Evolutionary conservation across 2,888 invertebrate species (phyloP).

Genomic region (Laspeyria flexula): DNA sequence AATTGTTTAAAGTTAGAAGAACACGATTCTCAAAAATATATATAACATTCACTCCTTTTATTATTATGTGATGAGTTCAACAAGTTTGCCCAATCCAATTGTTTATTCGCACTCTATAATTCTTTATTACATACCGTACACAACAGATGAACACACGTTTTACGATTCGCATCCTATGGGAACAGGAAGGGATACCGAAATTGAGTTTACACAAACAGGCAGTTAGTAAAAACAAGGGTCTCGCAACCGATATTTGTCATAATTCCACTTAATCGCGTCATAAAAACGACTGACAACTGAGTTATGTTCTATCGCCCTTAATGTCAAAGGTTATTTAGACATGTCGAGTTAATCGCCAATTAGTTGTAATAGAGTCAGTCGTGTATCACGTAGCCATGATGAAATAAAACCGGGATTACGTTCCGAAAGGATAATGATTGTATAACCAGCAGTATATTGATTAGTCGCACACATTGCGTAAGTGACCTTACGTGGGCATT

Average conservation of each 20-base stretch:
- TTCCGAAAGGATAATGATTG: constrained; percentile 59
- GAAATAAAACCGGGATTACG: constrained; percentile 26
- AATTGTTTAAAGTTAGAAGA: too few species aligned
- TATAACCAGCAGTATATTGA: constrained; percentile 65
- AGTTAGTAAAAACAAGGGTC: constrained; percentile 27
- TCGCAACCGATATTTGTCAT: constrained; percentile 10
- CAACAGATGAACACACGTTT: constrained; percentile 9
- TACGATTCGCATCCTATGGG: constrained; percentile 17
- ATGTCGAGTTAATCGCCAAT: constrained; percentile 24
- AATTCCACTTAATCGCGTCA: constrained; percentile 1
- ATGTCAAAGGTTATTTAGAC: constrained; percentile 4
- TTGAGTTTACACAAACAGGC: constrained; percentile 32
- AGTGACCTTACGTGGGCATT: constrained; percentile 55
- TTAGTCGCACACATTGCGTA: constrained; percentile 64
- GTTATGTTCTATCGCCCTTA: constrained; percentile 2
- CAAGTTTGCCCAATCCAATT: too few species aligned
- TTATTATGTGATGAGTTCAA: too few species aligned
- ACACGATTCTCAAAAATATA: too few species aligned
- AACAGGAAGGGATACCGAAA: constrained; percentile 17
- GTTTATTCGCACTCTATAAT: too few species aligned
- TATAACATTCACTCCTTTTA: too few species aligned
- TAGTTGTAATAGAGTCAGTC: constrained; percentile 22
- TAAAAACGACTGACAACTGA: constrained; percentile 9
- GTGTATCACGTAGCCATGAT: constrained; percentile 15
- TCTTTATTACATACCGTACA: too few species aligned